Evolutionary conservation across 2,888 invertebrate species (phyloP).

Genomic region (Tolmerus cingulatus): DNA sequence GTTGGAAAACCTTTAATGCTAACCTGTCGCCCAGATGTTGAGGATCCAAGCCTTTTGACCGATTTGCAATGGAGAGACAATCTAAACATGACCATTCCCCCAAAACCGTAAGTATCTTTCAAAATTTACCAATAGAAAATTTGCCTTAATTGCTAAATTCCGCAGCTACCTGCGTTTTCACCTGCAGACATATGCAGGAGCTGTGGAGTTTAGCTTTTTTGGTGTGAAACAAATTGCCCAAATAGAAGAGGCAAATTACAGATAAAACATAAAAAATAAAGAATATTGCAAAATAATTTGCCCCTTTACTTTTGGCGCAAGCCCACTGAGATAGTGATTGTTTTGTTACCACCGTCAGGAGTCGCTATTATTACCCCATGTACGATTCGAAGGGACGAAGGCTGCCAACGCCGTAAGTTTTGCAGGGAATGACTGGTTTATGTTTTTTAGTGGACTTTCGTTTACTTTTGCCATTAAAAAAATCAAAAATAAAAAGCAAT

Average conservation of each 20-base stretch:
- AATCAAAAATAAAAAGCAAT: background rate
- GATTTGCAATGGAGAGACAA: constrained; percentile 84
- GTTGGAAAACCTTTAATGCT: constrained; percentile 79
- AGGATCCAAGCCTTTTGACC: constrained; percentile 72
- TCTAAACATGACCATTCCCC: constrained; percentile 73
- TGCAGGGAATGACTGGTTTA: constrained; percentile 32
- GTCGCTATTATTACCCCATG: constrained; percentile 61
- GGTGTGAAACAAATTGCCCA: background rate
- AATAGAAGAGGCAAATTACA: constrained; percentile 14
- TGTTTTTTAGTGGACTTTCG: constrained; percentile 8
- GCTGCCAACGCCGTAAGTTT: constrained; percentile 62
- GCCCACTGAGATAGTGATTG: background rate
- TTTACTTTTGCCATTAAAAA: background rate
- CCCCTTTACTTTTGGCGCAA: background rate
- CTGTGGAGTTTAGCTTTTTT: background rate
- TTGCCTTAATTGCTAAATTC: background rate
- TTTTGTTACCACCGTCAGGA: constrained; percentile 55
- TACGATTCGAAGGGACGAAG: constrained; percentile 64
- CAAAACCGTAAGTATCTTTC: constrained; percentile 69
- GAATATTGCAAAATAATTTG: background rate
- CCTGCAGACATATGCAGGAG: background rate
- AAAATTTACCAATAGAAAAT: background rate
- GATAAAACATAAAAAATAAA: background rate
- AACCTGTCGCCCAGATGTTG: constrained; percentile 78
- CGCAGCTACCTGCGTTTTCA: background rate